Base-by-base conservation (phyloP, 2,113 vertebrate genomes). In the Psephotus haematonotus region DNA sequence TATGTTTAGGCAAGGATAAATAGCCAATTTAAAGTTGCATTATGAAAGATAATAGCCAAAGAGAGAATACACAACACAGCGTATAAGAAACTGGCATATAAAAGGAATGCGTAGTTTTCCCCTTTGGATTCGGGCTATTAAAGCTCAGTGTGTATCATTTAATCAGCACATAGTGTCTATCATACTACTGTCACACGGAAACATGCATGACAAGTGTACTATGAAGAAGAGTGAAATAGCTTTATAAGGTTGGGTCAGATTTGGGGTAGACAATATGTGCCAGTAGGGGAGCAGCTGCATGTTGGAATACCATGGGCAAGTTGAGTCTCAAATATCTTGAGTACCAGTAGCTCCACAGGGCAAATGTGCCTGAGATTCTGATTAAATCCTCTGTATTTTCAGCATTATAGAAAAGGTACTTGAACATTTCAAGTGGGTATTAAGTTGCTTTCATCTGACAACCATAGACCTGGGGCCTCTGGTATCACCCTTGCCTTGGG, bases 31-130 rank as follows among this genome's bases (percentile, higher is more conserved):
- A n/a, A 93, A 84, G 44, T 29, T 60, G 39, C 69, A 49, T 82
- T 89, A 78, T 2, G 33, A 52, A 84, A 78, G 86, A 62, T 72
- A 84, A 91, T 79, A 91, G 95, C 65, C 39, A 84, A 65, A 39
- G 86, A 69, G 39, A 68, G 43, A 92, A 89, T 87, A 82, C 25
- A 64, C 67, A 75, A 72, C 24, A 50, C 6, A 11, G 3, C n/a
- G 10, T 39, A 17, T 22, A 86, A 88, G 53, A 57, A 85, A 33
- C 47, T 46, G 79, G 49, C 37, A 49, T 41, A 37, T 39, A 74
- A 57, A 88, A 50, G 50, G 59, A 55, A 85, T 72, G 49, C 28
- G 33, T 14, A 79, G 35, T n/a, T 88, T 76, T 69, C 71, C 59
- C 67, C 67, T 70, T 93, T 1, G 4, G n/a, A 47, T 72, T 63